These are phyloP conservation scores for Drosophila ogumai DNA, from an alignment of 1,140 invertebrate species.

Conservation along the genomic window DNA sequence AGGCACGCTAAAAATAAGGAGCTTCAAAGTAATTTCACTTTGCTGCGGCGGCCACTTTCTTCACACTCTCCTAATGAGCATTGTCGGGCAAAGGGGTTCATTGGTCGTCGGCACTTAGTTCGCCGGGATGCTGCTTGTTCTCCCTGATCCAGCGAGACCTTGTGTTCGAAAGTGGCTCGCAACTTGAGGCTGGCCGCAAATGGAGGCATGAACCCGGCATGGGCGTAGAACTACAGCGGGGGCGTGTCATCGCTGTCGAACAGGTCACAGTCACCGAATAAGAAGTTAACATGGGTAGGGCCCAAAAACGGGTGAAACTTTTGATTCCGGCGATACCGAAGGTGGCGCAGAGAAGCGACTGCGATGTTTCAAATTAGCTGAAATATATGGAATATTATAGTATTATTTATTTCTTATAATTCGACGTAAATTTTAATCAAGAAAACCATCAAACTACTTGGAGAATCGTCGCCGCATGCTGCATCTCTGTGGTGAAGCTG, in stretches of 20 bases:
- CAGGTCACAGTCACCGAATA: slow-evolving; percentile 87
- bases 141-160: slow-evolving; percentile 2
- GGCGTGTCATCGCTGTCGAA: slow-evolving; percentile 67
- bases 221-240: slow-evolving; percentile 69
- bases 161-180: slow-evolving; percentile 17
- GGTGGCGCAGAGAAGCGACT: slow-evolving; percentile 97
- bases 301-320: slow-evolving; percentile 95
- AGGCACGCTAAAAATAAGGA: slow-evolving; percentile 54
- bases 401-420: too few relatives aligned
- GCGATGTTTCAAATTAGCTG: slow-evolving; percentile 96
- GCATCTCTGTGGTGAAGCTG: too few relatives aligned
- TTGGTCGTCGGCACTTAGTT: slow-evolving; percentile 12
- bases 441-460: too few relatives aligned
- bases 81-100: slow-evolving; percentile 57
- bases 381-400: slow-evolving; percentile 60
- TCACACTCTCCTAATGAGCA: slow-evolving; percentile 41
- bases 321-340: slow-evolving; percentile 95
- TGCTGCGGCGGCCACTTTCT: slow-evolving; percentile 48
- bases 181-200: slow-evolving; percentile 66
- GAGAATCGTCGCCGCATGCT: too few relatives aligned
- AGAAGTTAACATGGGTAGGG: slow-evolving; percentile 93
- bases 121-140: slow-evolving; percentile 19
- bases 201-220: slow-evolving; percentile 69
- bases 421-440: too few relatives aligned
- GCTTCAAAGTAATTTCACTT: slow-evolving; percentile 54